A percentile compares a stretch with the other conserved stretches of the same genome.
Evolutionary conservation across 2,888 invertebrate species (phyloP).

Genomic region (Mesorhabditis belari): DNA sequence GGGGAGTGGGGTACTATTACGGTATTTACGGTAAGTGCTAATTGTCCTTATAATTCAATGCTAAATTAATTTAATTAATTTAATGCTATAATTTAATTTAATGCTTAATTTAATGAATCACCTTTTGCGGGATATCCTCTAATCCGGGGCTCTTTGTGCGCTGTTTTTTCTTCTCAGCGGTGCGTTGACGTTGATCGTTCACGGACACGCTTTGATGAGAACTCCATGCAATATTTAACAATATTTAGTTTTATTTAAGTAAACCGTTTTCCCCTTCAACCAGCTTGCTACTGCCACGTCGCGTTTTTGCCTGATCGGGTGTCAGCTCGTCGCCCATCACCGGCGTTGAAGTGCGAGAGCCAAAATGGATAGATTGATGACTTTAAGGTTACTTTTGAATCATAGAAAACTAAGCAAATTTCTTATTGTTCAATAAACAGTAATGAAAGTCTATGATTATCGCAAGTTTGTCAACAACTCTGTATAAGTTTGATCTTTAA

Average conservation of each 20-base stretch:
- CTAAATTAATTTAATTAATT: too few relatives aligned
- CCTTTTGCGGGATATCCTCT: slow-evolving; percentile 4
- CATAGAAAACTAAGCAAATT: too few relatives aligned
- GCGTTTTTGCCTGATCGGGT: slow-evolving; percentile 5
- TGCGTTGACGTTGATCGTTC: slow-evolving; percentile 25
- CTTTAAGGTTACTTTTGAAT: too few relatives aligned
- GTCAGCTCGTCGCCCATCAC: slow-evolving; percentile 37
- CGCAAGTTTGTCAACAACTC: slow-evolving; percentile 4
- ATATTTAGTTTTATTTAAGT: neutral
- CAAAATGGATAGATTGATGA: too few relatives aligned
- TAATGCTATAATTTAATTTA: too few relatives aligned
- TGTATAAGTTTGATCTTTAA: slow-evolving; percentile 6
- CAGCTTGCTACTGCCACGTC: slow-evolving; percentile 1
- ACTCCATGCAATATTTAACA: neutral
- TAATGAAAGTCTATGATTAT: too few relatives aligned
- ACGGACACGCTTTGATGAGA: slow-evolving; percentile 20
- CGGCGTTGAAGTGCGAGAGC: slow-evolving; percentile 47
- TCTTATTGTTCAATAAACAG: too few relatives aligned
- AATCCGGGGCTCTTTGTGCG: slow-evolving; percentile 19
- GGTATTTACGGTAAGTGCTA: too few relatives aligned
- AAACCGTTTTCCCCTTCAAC: neutral
- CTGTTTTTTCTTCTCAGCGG: slow-evolving; percentile 30
- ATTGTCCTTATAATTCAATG: too few relatives aligned
- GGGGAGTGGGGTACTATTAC: too few relatives aligned
- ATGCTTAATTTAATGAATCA: neutral